These are phyloP conservation scores for Unio pictorum DNA, from an alignment of 2,888 invertebrate genomes.

Conservation along the genomic window DNA sequence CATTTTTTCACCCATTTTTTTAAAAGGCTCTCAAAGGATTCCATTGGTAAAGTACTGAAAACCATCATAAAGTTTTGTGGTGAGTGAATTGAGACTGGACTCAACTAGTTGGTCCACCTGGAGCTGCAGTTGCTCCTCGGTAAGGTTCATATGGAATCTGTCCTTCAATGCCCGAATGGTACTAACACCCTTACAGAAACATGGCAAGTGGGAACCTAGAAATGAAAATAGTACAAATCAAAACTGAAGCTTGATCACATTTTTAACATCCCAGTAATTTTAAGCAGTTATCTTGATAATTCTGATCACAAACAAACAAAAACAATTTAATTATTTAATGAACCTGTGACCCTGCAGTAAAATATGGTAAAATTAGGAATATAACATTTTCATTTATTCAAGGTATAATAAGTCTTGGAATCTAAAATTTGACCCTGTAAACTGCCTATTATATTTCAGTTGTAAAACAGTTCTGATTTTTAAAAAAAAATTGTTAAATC, in stretches of 20 bases:
- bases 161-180: constrained; percentile 93
- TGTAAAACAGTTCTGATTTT: too few species aligned
- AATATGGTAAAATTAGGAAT: too few species aligned
- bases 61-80: constrained; percentile 98
- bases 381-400: too few species aligned
- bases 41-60: constrained; percentile 99
- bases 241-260: not conserved
- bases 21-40: constrained; percentile 74
- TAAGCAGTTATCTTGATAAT: not conserved
- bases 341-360: too few species aligned
- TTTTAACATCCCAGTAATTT: not conserved
- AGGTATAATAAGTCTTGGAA: too few species aligned
- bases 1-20: too few species aligned
- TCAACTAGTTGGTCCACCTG: constrained; percentile 95
- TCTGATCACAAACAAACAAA: not conserved
- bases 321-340: not conserved
- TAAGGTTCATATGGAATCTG: constrained; percentile 93
- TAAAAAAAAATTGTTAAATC: too few species aligned
- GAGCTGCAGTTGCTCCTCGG: constrained; percentile 93
- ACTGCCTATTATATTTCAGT: too few species aligned
- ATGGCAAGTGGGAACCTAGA: constrained; percentile 93
- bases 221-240: constrained; percentile 4
- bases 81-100: constrained; percentile 94
- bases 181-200: constrained; percentile 91
- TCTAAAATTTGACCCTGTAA: too few species aligned